phyloP scores from a whole-genome alignment of 2,888 invertebrate species.

The Temnothorax unifasciatus region DNA sequence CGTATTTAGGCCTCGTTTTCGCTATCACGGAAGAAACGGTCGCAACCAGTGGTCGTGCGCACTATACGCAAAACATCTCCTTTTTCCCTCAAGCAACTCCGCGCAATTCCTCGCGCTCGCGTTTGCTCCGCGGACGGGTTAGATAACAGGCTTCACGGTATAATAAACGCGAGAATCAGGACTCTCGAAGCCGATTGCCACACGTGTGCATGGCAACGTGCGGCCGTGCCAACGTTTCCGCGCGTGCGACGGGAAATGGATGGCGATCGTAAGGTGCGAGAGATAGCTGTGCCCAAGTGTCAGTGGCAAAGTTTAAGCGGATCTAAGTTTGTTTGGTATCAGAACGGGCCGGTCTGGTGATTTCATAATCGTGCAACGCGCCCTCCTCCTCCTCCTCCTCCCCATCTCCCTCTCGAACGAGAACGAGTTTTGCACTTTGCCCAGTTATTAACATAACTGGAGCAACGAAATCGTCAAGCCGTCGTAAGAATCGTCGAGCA shows the following conservation, averaged over 20 bases:
- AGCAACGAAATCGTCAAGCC: constrained; percentile 5
- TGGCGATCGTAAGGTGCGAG: neutral
- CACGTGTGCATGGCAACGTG: neutral
- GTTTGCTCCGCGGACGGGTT: constrained; percentile 23
- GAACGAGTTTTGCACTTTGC: constrained; percentile 18
- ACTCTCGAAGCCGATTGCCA: constrained; percentile 64
- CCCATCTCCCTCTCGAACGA: neutral
- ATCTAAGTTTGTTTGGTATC: neutral
- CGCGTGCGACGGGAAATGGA: neutral
- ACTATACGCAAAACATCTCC: constrained; percentile 41
- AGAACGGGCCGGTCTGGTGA: neutral
- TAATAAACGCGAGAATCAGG: constrained; percentile 66
- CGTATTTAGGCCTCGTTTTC: constrained; percentile 63
- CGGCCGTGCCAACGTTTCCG: constrained; percentile 10
- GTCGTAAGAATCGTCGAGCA: neutral
- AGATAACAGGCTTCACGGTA: constrained; percentile 71
- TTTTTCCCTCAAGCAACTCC: constrained; percentile 38
- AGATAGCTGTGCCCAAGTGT: constrained; percentile 16
- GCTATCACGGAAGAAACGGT: constrained; percentile 56
- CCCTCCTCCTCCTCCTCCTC: no score
- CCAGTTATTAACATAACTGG: constrained; percentile 17
- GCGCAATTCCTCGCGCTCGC: constrained; percentile 50
- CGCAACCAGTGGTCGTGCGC: constrained; percentile 7
- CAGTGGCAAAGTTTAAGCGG: constrained; percentile 37
- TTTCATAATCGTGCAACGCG: neutral